Evolutionary conservation across 2,888 invertebrate species (phyloP), one percentile per base, ranked within the genome.

Genomic region (Atethmia centrago): DNA sequence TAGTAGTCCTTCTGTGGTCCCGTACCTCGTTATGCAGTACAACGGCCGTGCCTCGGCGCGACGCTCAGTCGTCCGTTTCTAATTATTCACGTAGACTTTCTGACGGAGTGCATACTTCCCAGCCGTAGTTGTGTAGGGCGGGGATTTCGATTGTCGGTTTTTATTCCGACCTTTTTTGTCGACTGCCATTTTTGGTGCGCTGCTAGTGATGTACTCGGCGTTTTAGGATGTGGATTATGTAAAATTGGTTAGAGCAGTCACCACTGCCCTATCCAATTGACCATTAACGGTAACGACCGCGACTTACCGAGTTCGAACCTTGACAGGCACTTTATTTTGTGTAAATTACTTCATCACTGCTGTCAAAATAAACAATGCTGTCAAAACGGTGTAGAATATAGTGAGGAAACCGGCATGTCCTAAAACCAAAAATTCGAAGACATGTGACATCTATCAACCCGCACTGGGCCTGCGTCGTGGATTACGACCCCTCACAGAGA

Each of bases 81-180:
- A 92, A 93, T 93, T 93, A 93, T 93, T 93, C 91, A 92, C 91
- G 87, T 85, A 85, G 91, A 89, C 90, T 91, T 89, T 89, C 89
- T 89, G 91, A 89, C 89, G 83, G 87, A 90, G 89, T 90, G 91
- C 91, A 90, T 88, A 86, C 89, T 86, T 85, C 83, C 85, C 85
- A 71, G 72, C 61, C 76, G 76, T 82, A 82, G 69, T 67, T 77
- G 53, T 66, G 65, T 86, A 86, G 88, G 77, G 88, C 56, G 82
- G 87, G 72, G 69, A 77, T 82, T 68, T 81, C 74, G 83, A 82
- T 76, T 71, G 67, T 73, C 77, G 62, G 56, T 63, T 71, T 77
- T 82, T 67, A 58, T 82, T 74, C 3, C 25, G 10, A n/a, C 5
- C 12, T 59, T 82, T 75, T 75, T 67, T 71, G 47, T 56, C 47